phyloP scores from a whole-genome alignment of 2,113 vertebrate species.

The Pteronura brasiliensis region DNA sequence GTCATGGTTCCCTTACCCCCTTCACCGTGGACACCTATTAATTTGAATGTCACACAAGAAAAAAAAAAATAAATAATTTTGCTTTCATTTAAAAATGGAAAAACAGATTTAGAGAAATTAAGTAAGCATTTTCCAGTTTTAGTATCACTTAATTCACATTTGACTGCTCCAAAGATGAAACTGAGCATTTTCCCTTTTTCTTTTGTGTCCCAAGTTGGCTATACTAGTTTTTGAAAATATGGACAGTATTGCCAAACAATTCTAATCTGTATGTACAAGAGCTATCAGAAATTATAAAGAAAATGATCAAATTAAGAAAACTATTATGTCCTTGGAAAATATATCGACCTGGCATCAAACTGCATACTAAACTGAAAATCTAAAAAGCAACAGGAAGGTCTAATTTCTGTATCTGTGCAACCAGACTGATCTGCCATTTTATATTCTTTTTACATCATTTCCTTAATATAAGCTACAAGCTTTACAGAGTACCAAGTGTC shows the following conservation, averaged over 20 bases:
- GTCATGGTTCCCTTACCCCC: background rate
- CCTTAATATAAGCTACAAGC: background rate
- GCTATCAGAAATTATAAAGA: background rate
- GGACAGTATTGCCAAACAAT: background rate
- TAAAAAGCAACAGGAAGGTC: slow-evolving; percentile 20
- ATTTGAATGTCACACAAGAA: slow-evolving; percentile 42
- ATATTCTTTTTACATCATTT: slow-evolving; percentile 6
- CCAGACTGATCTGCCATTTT: background rate
- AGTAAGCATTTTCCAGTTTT: slow-evolving; percentile 6
- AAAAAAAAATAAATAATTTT: background rate
- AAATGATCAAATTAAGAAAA: slow-evolving; percentile 45
- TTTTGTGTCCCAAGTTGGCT: background rate
- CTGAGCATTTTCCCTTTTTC: background rate
- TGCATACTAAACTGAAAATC: background rate
- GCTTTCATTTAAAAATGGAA: slow-evolving; percentile 1
- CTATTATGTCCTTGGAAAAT: slow-evolving; percentile 6
- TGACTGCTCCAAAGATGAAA: background rate
- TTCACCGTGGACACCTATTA: background rate
- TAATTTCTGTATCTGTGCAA: slow-evolving; percentile 12
- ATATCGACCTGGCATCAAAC: slow-evolving; percentile 11
- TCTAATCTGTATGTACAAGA: background rate
- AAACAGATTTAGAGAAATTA: slow-evolving; percentile 38
- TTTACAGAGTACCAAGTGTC: background rate
- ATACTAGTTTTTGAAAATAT: background rate
- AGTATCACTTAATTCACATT: slow-evolving; percentile 26